A percentile compares a stretch with the other conserved stretches of the same genome.
phyloP scores from a whole-genome alignment of 2,797 vertebrate species.

The Molossus alvarezi region DNA sequence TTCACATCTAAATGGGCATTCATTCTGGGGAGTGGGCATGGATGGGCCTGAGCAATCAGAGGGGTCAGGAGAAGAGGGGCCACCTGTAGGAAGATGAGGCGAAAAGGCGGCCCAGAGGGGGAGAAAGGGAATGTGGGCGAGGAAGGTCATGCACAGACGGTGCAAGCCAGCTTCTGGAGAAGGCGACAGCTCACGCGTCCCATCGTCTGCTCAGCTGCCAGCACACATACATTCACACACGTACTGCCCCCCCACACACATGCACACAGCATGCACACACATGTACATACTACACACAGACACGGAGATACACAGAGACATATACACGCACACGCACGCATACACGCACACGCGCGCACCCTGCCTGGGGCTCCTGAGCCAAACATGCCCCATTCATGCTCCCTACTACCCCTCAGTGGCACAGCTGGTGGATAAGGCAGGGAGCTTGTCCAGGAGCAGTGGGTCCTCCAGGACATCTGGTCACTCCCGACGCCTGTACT shows the following conservation, averaged over 20 bases:
- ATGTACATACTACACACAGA: background rate
- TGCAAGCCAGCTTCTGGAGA: background rate
- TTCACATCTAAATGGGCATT: background rate
- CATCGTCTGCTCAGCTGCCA: background rate
- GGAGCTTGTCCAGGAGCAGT: conserved; percentile 73
- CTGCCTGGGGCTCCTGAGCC: conserved; percentile 67
- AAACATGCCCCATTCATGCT: conserved; percentile 66
- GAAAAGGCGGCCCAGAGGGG: background rate
- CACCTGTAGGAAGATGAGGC: background rate
- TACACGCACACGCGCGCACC: background rate
- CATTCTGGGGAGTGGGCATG: background rate
- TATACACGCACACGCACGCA: background rate
- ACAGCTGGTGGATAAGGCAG: conserved; percentile 69
- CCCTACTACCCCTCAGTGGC: conserved; percentile 54
- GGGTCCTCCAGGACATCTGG: conserved; percentile 81
- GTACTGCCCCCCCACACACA: background rate
- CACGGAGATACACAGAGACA: background rate
- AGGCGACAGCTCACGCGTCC: background rate
- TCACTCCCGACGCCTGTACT: conserved; percentile 60
- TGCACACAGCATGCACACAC: background rate
- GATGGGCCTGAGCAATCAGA: background rate
- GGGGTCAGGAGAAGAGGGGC: background rate
- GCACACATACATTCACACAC: background rate
- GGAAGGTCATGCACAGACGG: background rate
- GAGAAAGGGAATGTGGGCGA: background rate